These are phyloP conservation scores for Rhinogobio ventralis DNA, from an alignment of 2,797 vertebrate species.

Conservation along the genomic window DNA sequence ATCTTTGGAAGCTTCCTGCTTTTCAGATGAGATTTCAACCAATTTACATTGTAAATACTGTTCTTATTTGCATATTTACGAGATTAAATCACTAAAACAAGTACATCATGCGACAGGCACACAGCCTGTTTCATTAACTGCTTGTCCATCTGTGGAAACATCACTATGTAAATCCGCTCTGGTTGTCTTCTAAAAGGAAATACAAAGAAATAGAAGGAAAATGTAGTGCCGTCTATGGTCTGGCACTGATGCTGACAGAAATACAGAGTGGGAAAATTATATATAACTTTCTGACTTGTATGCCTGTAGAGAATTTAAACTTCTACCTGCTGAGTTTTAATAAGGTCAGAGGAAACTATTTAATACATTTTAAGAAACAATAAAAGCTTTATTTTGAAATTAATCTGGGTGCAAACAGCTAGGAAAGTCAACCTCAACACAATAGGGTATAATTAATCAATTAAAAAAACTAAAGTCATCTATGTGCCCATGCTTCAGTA, in stretches of 20 bases:
- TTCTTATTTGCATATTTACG: neutral
- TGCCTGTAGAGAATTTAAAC: neutral
- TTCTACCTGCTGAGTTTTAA: constrained; percentile 14
- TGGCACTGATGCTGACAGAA: constrained; percentile 1
- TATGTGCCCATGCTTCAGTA: neutral
- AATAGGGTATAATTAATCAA: constrained; percentile 8
- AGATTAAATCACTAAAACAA: neutral
- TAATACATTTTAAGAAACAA: neutral
- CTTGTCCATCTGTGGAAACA: neutral
- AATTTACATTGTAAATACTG: neutral
- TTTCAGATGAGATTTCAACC: neutral
- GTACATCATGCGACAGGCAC: neutral
- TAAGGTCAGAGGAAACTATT: constrained; percentile 11
- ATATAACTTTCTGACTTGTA: neutral
- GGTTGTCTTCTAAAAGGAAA: neutral
- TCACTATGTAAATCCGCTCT: neutral
- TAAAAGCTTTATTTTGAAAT: neutral
- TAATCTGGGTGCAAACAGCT: neutral
- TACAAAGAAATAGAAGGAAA: neutral
- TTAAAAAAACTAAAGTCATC: neutral
- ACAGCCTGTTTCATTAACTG: constrained; percentile 1
- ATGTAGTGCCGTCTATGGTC: neutral
- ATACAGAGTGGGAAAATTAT: neutral
- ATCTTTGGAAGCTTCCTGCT: neutral
- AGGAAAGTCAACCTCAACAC: neutral